Base-by-base conservation (phyloP, 2,797 vertebrate species). In the Sebastes diploproa region DNA sequence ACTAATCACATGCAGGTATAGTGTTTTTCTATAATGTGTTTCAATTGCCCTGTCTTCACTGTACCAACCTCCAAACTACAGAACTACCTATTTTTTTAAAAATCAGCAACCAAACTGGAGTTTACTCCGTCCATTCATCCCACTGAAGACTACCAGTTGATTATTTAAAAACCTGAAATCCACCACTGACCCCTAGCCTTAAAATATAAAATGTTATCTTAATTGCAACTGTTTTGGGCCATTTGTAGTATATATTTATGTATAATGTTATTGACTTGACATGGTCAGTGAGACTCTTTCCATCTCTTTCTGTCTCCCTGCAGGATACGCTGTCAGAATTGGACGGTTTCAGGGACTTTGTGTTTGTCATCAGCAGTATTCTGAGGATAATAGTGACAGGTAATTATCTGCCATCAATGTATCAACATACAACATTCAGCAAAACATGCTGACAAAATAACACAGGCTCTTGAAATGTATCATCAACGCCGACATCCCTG, bases 361-460 rank as follows among this genome's bases (percentile, higher is more conserved):
- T 94, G n/a, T 95, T 92, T 82, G 65, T 95, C 69, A 86, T 95
- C 84, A 95, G 92, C 89, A 96, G 95, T 23, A 27, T 95, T 46
- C 70, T 96, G 73, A 95, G 95, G 85, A 93, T 94, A 80, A 16
- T 93, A 2, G 91, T 94, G 62, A 94, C 91, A 56, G 93, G 94
- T 94, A 86, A 89, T 80, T 84, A 72, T 83, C 81, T 46, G 29
- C 14, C 52, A 72, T 81, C 55, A 52, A 61, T 61, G n/a, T 81
- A 72, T 74, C 46, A 32, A 54, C 20, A 32, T 34, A 55, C 36
- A 69, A 46, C 22, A 65, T 16, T 65, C 9, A 56, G 55, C 62
- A 72, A 64, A 70, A 18, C 11, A 2, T 50, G 50, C 20, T 54
- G 52, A 63, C 34, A 75, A 76, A 64, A 79, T 65, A 11, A 38